Evolutionary conservation across 2,888 invertebrate genomes (phyloP).

Genomic region (Troglohyphantes excavatus): DNA sequence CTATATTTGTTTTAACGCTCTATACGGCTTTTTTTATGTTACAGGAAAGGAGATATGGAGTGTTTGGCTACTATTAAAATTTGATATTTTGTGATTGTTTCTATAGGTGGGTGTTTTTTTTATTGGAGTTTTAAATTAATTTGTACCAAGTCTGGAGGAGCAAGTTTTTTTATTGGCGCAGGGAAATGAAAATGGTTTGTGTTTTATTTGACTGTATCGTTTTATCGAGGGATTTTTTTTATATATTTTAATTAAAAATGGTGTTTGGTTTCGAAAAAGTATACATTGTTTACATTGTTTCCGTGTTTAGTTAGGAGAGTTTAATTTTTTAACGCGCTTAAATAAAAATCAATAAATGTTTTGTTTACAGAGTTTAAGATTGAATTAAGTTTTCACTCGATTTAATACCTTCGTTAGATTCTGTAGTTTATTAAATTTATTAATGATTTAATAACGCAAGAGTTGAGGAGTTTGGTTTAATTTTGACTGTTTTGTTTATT

Average conservation of each 20-base stretch:
- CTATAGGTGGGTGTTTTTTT: constrained; percentile 9
- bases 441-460: background rate
- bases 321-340: background rate
- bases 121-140: constrained; percentile 31
- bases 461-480: background rate
- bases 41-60: background rate
- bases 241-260: background rate
- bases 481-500: background rate
- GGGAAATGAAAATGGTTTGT: background rate
- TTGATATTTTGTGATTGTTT: constrained; percentile 21
- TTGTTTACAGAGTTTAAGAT: background rate
- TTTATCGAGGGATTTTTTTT: background rate
- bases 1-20: constrained; percentile 31
- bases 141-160: background rate
- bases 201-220: background rate
- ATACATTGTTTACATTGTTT: background rate
- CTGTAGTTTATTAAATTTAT: no score
- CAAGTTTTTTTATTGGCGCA: background rate
- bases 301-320: background rate
- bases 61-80: constrained; percentile 58
- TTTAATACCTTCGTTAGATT: no score
- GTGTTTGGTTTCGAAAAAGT: background rate
- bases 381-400: no score
- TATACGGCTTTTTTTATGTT: background rate
- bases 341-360: background rate